These are phyloP conservation scores for fruit fly (Drosophila melanogaster) DNA, from an alignment of 1,140 invertebrate species.

Conservation along the genomic window Release_6_plus_ISO1_MT NT_033777.3:24992001-24992500, in stretches of 20 bases:
- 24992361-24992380: conserved; percentile 46
- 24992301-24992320: background rate
- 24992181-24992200: conserved; percentile 76
- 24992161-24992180: conserved; percentile 66
- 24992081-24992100: conserved; percentile 64
- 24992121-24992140: conserved; percentile 82
- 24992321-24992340: background rate
- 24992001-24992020: conserved; percentile 4
- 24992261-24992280: conserved; percentile 52
- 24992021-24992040: conserved; percentile 66
- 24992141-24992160: conserved; percentile 70
- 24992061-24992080: conserved; percentile 68
- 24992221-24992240: background rate
- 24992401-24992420: conserved; percentile 41
- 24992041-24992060: conserved; percentile 67
- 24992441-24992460: conserved; percentile 77
- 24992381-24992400: conserved; percentile 5
- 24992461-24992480: conserved; percentile 23
- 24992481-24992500: conserved; percentile 32
- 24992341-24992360: conserved; percentile 47
- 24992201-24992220: conserved; percentile 39
- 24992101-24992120: conserved; percentile 59
- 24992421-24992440: conserved; percentile 61
- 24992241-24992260: background rate
- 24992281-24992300: conserved; percentile 56